Conservation (phyloP, 2,113 vertebrate genomes). For the Tachuris rubrigastra region DNA sequence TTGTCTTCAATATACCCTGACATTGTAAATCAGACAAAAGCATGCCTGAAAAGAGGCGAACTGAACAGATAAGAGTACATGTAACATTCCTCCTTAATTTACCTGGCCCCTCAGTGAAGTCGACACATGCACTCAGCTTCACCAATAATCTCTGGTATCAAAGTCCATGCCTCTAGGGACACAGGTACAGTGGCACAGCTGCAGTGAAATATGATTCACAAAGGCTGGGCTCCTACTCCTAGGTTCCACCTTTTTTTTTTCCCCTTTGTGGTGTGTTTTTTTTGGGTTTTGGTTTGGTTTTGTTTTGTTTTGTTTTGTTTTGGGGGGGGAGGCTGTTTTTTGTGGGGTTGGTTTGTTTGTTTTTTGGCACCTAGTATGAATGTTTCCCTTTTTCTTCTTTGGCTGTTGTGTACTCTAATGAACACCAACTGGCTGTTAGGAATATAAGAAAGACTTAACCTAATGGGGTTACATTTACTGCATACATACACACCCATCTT, state of each 20-base stretch:
- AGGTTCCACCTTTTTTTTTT: background rate
- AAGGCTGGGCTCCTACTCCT: background rate
- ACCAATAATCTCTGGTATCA: background rate
- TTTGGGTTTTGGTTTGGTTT: background rate
- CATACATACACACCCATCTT: background rate
- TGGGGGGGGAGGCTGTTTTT: too few species aligned
- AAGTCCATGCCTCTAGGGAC: background rate
- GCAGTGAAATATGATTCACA: background rate
- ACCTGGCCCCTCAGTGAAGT: background rate
- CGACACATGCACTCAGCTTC: background rate
- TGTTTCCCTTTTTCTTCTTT: background rate
- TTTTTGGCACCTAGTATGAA: background rate
- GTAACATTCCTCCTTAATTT: background rate
- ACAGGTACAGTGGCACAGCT: background rate
- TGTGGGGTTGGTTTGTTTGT: too few species aligned
- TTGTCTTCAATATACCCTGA: background rate
- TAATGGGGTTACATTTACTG: background rate
- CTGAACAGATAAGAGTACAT: background rate
- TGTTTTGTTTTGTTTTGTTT: background rate
- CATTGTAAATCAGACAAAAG: background rate
- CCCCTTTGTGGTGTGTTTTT: too few species aligned
- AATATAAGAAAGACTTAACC: background rate
- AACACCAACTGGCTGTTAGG: background rate
- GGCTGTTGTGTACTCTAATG: background rate
- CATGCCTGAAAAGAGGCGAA: background rate